Conservation (phyloP, 2,888 invertebrate species). For the Phymatocera aterrima region DNA sequence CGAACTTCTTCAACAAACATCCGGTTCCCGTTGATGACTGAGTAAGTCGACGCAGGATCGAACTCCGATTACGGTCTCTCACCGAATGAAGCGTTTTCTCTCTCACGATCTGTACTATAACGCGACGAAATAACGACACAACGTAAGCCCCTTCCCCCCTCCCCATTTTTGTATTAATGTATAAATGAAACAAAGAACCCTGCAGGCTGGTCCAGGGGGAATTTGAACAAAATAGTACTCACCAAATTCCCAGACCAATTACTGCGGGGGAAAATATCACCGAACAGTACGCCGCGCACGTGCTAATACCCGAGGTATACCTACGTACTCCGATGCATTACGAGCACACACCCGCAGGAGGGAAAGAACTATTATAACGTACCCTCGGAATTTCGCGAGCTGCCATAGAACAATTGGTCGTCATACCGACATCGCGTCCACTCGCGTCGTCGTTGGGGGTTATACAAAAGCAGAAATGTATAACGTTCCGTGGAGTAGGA, state of each 20-base stretch:
- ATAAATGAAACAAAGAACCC: slow-evolving; percentile 49
- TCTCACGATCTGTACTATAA: too few relatives aligned
- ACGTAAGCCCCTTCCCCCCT: too few relatives aligned
- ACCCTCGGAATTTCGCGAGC: background rate
- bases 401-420: slow-evolving; percentile 6
- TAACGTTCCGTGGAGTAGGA: background rate
- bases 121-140: too few relatives aligned
- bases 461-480: too few relatives aligned
- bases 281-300: slow-evolving; percentile 62
- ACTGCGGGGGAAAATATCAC: slow-evolving; percentile 66
- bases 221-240: slow-evolving; percentile 64
- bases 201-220: slow-evolving; percentile 55
- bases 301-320: background rate
- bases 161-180: too few relatives aligned
- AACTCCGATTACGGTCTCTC: too few relatives aligned
- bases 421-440: too few relatives aligned
- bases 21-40: too few relatives aligned
- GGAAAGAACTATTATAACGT: background rate
- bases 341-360: background rate
- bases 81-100: too few relatives aligned
- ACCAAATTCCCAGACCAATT: slow-evolving; percentile 70
- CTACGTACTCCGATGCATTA: background rate
- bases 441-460: too few relatives aligned
- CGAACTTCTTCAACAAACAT: too few relatives aligned
- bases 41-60: too few relatives aligned